Base-by-base conservation (phyloP, 2,888 invertebrate species). In the Acrobasis suavella region DNA sequence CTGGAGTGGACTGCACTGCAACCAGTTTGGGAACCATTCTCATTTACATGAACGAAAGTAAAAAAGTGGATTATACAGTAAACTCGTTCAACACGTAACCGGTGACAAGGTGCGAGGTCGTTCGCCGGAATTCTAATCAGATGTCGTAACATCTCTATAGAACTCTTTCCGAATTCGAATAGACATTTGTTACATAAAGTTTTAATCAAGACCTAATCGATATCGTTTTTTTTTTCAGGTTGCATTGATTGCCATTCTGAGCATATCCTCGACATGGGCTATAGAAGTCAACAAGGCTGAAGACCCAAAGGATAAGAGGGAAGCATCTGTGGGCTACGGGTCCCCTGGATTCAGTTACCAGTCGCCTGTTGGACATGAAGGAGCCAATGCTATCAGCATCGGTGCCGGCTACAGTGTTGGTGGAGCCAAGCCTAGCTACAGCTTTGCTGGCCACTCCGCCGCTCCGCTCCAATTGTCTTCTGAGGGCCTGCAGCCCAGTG, bases 321-420 rank as follows among this genome's bases (percentile, higher is more conserved):
- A 92, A 73, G 85, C 91, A 5, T 67, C 80, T 1, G 68, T 81
- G 50, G 79, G 83, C 51, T 92, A 92, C 65, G 74, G 80, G 3
- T 76, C 84, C 15, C 60, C 63, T 42, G 67, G 67, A 50, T 64
- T 69, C n/a, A 67, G 73, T n/a, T 82, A 77, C 68, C 80, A 79
- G 50, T 62, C 77, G 10, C 77, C 76, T 1, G 71, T 76, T 9
- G 76, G 86, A 2, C 89, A 89, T n/a, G 86, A 83, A 37, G 92
- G 87, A 14, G 86, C 86, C 55, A 91, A 82, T 66, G 77, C 92
- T 17, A 85, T 92, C 69, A 92, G 88, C 67, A 79, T 92, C 32
- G 91, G 92, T 9, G 92, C 92, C 8, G 92, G 92, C 16, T 92
- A 92, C 77, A 92, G 89, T 71, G 81, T 92, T 50, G 92, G 92